Evolutionary conservation across 2,113 vertebrate species (phyloP).

Genomic region (Oryzias javanicus): DNA sequence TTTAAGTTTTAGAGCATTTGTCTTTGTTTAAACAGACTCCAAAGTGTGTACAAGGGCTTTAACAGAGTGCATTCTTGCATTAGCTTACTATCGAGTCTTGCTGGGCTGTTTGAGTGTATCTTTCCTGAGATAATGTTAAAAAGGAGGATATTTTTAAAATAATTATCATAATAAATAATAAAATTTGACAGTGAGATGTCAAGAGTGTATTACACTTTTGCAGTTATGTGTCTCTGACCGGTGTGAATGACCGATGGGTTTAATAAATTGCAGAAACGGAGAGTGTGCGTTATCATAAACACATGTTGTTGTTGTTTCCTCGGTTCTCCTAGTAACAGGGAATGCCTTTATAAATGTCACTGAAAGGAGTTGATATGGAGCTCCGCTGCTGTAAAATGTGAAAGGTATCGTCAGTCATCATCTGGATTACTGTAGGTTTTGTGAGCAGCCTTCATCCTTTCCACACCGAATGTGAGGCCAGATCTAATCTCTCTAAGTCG

Average conservation of each 20-base stretch:
- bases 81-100: slow-evolving; percentile 41
- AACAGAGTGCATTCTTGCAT: slow-evolving; percentile 42
- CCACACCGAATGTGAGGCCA: slow-evolving; percentile 51
- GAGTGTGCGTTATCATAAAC: slow-evolving; percentile 1
- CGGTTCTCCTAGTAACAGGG: background rate
- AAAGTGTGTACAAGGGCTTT: slow-evolving; percentile 56
- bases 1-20: slow-evolving; percentile 34
- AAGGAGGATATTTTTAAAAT: slow-evolving; percentile 51
- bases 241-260: slow-evolving; percentile 15
- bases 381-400: slow-evolving; percentile 6
- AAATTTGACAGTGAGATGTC: slow-evolving; percentile 23
- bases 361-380: slow-evolving; percentile 1
- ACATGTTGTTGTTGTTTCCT: slow-evolving; percentile 23
- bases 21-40: slow-evolving; percentile 51
- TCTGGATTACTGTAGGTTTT: slow-evolving; percentile 60
- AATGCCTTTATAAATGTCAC: background rate
- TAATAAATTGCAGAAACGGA: slow-evolving; percentile 12
- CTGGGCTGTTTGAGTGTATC: slow-evolving; percentile 21
- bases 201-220: slow-evolving; percentile 6
- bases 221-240: slow-evolving; percentile 5
- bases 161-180: slow-evolving; percentile 40
- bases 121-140: slow-evolving; percentile 31
- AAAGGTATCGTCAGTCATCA: slow-evolving; percentile 53
- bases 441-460: slow-evolving; percentile 48
- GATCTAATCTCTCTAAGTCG: slow-evolving; percentile 66